Conservation (phyloP, 2,113 vertebrate species). For the Heterotilapia buettikoferi region DNA sequence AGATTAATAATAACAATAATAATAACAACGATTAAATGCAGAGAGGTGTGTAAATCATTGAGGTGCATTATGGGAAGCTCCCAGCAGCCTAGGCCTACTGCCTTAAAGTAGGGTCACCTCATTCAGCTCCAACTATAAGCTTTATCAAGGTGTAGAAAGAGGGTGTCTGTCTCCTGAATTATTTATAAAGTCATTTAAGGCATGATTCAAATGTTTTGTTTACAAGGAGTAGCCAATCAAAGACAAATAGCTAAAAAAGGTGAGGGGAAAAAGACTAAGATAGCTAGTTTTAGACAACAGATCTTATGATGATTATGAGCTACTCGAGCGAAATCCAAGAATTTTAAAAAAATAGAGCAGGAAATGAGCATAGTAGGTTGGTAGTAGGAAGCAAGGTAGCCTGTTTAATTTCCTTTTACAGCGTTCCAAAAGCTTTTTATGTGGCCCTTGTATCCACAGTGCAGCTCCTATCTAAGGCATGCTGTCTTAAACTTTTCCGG, state of each 20-base stretch:
- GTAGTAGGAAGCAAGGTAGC: neutral
- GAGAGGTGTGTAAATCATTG: neutral
- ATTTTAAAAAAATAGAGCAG: neutral
- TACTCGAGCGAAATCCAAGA: neutral
- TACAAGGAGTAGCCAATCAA: neutral
- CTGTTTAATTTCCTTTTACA: neutral
- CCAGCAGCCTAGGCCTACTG: neutral
- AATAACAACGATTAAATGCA: neutral
- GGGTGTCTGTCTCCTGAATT: neutral
- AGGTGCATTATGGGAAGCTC: neutral
- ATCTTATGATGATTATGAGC: neutral
- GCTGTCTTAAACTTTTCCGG: constrained; percentile 18
- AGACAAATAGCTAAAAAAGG: neutral
- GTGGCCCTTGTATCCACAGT: neutral
- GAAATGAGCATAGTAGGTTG: neutral
- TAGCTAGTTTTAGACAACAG: neutral
- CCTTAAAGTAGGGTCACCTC: neutral
- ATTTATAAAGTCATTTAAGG: neutral
- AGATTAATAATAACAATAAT: neutral
- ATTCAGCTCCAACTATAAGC: neutral
- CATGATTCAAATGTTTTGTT: neutral
- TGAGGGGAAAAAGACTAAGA: neutral
- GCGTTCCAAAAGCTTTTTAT: neutral
- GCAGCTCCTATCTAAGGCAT: neutral
- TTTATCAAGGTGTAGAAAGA: neutral